These are phyloP conservation scores for Anoplolepis gracilipes DNA, from an alignment of 1,140 invertebrate genomes.

Conservation along the genomic window DNA sequence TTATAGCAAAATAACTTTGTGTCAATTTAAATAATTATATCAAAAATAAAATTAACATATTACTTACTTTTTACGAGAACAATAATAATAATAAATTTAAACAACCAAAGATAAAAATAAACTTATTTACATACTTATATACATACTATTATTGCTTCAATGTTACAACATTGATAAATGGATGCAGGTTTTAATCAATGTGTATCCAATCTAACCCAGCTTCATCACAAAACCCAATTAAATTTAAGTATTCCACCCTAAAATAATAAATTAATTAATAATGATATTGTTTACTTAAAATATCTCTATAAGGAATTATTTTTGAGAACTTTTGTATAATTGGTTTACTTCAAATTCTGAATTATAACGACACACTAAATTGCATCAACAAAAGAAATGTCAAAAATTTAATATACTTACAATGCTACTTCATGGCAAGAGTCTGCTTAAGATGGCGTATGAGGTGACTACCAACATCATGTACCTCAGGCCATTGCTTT, in stretches of 20 bases:
- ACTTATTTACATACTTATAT: conserved; percentile 67
- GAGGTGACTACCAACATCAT: conserved; percentile 90
- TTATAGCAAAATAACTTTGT: conserved; percentile 57
- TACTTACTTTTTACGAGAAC: conserved; percentile 15
- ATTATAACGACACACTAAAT: conserved; percentile 4
- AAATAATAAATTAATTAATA: conserved; percentile 64
- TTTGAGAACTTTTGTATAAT: conserved; percentile 15
- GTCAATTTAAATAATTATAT: conserved; percentile 65
- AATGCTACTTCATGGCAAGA: conserved; percentile 88
- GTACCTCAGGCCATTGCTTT: conserved; percentile 95
- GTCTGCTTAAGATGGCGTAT: conserved; percentile 90
- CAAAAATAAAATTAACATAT: conserved; percentile 62
- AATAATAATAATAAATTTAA: conserved; percentile 57
- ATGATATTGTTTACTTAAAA: conserved; percentile 29
- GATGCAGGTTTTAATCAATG: conserved; percentile 70
- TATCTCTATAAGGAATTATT: conserved; percentile 3
- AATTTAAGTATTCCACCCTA: conserved; percentile 79
- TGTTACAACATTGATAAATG: conserved; percentile 71
- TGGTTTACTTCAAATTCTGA: not conserved
- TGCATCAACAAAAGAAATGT: not conserved
- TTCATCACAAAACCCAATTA: conserved; percentile 69
- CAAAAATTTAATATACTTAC: conserved; percentile 73
- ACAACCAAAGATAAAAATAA: conserved; percentile 65
- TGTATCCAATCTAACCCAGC: conserved; percentile 63
- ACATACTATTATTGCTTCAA: conserved; percentile 76